Evolutionary conservation across 92 coral and sea anemone species (phyloP).

Genomic region (Zoanthus sansibaricus): DNA sequence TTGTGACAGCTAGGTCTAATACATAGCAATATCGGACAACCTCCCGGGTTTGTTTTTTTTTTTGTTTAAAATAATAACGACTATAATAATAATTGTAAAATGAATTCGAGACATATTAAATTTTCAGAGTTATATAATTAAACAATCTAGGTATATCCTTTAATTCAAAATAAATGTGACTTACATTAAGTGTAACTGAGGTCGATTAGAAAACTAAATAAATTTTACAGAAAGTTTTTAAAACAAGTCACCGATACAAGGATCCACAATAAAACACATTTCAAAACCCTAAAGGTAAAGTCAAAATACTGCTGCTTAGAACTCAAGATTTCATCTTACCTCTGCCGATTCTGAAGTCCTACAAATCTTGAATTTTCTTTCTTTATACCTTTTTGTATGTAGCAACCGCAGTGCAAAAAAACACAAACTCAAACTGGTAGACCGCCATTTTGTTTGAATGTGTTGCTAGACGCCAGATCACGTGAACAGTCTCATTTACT

Average conservation of each 20-base stretch:
- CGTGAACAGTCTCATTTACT: slow-evolving; percentile 17
- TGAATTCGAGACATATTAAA: background rate
- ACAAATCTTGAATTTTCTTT: background rate
- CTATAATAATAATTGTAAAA: background rate
- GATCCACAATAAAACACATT: background rate
- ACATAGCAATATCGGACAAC: background rate
- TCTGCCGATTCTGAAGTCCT: background rate
- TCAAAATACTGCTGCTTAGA: background rate
- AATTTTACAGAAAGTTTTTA: background rate
- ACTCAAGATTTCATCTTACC: background rate
- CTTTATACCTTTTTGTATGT: slow-evolving; percentile 9
- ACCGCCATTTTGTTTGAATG: slow-evolving; percentile 56
- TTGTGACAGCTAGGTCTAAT: background rate
- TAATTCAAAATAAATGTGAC: background rate
- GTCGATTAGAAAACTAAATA: background rate
- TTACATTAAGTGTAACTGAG: background rate
- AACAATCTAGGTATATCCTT: background rate
- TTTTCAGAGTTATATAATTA: background rate
- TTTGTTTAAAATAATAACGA: background rate
- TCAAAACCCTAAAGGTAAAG: background rate
- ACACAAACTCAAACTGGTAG: background rate
- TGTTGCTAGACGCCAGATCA: slow-evolving; percentile 56
- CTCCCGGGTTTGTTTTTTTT: background rate
- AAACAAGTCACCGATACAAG: background rate
- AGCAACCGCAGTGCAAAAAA: slow-evolving; percentile 41